Evolutionary conservation across 2,797 vertebrate species (phyloP), one percentile per base, ranked within the genome.

Genomic region (Propithecus perrieri): DNA sequence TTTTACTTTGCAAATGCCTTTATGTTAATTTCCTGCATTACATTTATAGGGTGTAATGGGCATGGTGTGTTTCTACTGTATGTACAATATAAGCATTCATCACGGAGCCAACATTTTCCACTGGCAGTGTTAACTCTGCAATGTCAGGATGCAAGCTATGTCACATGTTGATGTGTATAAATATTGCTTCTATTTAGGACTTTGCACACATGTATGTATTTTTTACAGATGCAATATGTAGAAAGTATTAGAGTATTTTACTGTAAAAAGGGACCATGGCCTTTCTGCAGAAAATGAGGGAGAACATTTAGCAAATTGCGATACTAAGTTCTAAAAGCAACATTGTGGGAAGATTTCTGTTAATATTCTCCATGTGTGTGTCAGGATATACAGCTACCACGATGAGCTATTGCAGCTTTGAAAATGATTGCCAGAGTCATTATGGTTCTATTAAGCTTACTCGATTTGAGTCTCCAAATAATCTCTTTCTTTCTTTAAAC

Each of bases 1-100:
- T 43, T 95, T 83, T 76, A 94, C 87, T 94, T 93, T 83, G 75
- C 81, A 92, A 83, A 96, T 91, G 61, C 24, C 84, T 94, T 97
- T 87, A 65, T 90, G 85, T 79, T 94, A 67, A 92, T 95, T 94
- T 96, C 93, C 95, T 83, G 79, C 46, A 50, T 80, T 53, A 75
- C 65, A 67, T 85, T 95, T 96, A 88, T 61, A 88, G 74, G n/a
- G 30, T 76, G 43, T 75, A 85, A 43, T 24, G 67, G n/a, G 43
- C 69, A 43, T 11, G 11, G 80, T 5, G 0, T 88, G 17, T 95
- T 93, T 95, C 90, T 79, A 48, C 67, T 15, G 6, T 6, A 33
- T 3, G 6, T 76, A 93, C 84, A 96, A 63, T 85, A 33, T 28
- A 80, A 89, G 57, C 50, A 85, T 93, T 94, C 95, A 96, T 67